phyloP scores from a whole-genome alignment of 1,140 invertebrate species.

The Drosophila dunni region DNA sequence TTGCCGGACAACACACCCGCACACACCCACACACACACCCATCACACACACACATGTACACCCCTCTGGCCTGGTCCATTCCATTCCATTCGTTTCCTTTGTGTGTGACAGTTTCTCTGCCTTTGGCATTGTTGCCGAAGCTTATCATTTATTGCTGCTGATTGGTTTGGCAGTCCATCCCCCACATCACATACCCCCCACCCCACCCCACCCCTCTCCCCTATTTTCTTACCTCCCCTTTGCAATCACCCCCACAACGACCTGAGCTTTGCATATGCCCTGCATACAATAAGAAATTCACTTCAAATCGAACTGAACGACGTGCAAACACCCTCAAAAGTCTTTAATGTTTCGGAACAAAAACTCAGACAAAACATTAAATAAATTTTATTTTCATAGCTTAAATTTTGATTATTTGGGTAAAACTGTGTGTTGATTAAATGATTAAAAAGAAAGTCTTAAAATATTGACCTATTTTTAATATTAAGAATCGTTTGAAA shows the following conservation, averaged over 20 bases:
- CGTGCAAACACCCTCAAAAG: background rate
- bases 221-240: background rate
- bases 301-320: constrained; percentile 22
- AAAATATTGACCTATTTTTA: too few species aligned
- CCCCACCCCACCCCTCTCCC: background rate
- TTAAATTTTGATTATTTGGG: too few species aligned
- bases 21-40: constrained; percentile 8
- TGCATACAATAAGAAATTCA: constrained; percentile 56
- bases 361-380: too few species aligned
- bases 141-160: constrained; percentile 81
- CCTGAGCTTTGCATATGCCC: constrained; percentile 49
- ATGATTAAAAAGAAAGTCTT: too few species aligned
- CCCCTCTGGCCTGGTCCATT: constrained; percentile 10
- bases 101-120: constrained; percentile 47
- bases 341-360: background rate
- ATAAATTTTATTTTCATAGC: too few species aligned
- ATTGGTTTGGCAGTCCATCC: constrained; percentile 60
- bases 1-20: constrained; percentile 8
- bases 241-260: constrained; percentile 2
- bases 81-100: constrained; percentile 42
- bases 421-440: too few species aligned
- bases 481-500: too few species aligned
- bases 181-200: constrained; percentile 18
- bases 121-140: constrained; percentile 65
- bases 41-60: background rate